A percentile compares a stretch with the other conserved stretches of the same genome.
Evolutionary conservation across 2,888 invertebrate species (phyloP).

Genomic region (Protophormia terraenovae): DNA sequence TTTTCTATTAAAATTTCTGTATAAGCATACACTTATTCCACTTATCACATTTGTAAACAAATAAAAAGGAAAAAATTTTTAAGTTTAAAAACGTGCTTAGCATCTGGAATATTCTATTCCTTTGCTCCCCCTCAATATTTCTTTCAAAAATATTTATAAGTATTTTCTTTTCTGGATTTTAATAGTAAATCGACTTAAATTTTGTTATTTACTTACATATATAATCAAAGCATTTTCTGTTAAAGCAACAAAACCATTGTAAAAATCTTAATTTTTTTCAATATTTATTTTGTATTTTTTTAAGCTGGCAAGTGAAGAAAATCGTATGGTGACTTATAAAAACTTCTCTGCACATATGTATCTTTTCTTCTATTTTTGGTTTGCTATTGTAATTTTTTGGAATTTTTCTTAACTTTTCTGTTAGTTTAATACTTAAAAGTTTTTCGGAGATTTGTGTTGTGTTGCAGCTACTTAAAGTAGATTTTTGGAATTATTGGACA

Average conservation of each 20-base stretch:
- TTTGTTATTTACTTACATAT: constrained; percentile 2
- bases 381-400: not conserved
- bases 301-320: constrained; percentile 27
- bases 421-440: constrained; percentile 9
- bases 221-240: not conserved
- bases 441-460: not conserved
- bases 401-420: not conserved
- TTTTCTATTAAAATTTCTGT: not conserved
- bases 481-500: not conserved
- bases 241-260: not conserved
- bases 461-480: not conserved
- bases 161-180: not conserved
- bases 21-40: not conserved
- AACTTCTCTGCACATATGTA: not conserved
- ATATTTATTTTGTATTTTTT: constrained; percentile 28
- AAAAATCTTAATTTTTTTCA: not conserved
- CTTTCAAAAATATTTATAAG: not conserved
- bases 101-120: not conserved
- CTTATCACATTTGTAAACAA: constrained; percentile 6
- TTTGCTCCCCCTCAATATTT: not conserved
- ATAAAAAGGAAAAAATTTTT: constrained; percentile 7
- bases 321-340: constrained; percentile 37
- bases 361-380: not conserved
- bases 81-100: constrained; percentile 40
- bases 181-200: constrained; percentile 44